A percentile compares a stretch with the other conserved stretches of the same genome.
These are phyloP conservation scores for Drosophila nr. perissopoda DNA, from an alignment of 2,888 invertebrate species.

Conservation along the genomic window DNA sequence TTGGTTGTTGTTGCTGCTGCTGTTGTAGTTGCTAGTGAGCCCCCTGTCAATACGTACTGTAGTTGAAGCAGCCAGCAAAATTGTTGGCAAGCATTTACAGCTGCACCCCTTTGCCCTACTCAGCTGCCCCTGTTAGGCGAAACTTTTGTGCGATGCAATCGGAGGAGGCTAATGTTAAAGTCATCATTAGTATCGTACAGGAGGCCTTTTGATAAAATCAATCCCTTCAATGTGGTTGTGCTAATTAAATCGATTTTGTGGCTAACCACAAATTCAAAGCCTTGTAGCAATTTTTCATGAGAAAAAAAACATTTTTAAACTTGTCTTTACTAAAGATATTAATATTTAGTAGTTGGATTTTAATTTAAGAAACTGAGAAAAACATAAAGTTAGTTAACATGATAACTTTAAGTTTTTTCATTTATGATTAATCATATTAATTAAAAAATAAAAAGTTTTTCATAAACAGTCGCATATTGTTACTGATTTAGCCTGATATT, in stretches of 20 bases:
- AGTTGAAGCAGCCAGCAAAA: conserved; percentile 25
- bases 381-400: neutral
- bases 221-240: neutral
- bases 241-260: neutral
- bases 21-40: conserved; percentile 31
- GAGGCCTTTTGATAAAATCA: neutral
- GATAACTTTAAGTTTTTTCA: neutral
- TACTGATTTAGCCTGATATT: neutral
- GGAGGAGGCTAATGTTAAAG: conserved; percentile 34
- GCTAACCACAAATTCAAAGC: neutral
- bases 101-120: neutral
- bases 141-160: conserved; percentile 13
- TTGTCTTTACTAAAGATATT: neutral
- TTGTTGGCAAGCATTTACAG: conserved; percentile 35
- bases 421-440: neutral
- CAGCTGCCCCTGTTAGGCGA: neutral
- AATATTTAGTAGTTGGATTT: neutral
- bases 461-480: neutral
- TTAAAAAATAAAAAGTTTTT: neutral
- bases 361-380: neutral
- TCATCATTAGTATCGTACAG: conserved; percentile 30
- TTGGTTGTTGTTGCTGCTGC: conserved; percentile 16
- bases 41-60: conserved; percentile 54
- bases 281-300: neutral
- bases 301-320: neutral